Evolutionary conservation across 2,888 invertebrate genomes (phyloP).

Genomic region (Campaea margaritaria): DNA sequence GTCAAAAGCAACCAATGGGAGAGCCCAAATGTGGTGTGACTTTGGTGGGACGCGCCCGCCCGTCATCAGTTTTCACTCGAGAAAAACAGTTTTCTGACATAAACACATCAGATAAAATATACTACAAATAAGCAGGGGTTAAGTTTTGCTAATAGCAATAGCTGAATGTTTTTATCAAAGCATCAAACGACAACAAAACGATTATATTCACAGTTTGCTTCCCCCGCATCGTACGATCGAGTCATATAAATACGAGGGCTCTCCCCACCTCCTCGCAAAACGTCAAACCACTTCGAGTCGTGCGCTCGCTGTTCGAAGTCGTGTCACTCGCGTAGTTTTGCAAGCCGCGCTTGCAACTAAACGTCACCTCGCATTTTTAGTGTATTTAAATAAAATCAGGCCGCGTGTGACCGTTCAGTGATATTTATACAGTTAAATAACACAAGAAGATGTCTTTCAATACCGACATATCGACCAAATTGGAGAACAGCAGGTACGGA

Average conservation of each 20-base stretch:
- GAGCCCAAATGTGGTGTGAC: slow-evolving; percentile 78
- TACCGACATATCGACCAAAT: slow-evolving; percentile 78
- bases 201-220: slow-evolving; percentile 70
- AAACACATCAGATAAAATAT: slow-evolving; percentile 47
- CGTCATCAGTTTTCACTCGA: slow-evolving; percentile 43
- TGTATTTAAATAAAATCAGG: slow-evolving; percentile 68
- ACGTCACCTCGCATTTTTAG: slow-evolving; percentile 65
- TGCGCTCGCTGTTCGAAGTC: slow-evolving; percentile 58
- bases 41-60: slow-evolving; percentile 71
- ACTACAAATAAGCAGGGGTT: slow-evolving; percentile 39
- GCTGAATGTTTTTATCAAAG: slow-evolving; percentile 49
- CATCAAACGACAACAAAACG: slow-evolving; percentile 56
- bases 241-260: slow-evolving; percentile 76
- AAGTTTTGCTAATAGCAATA: slow-evolving; percentile 40
- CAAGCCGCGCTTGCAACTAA: slow-evolving; percentile 61
- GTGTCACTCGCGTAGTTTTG: slow-evolving; percentile 69
- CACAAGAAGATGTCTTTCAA: slow-evolving; percentile 83
- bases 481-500: slow-evolving; percentile 84
- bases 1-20: slow-evolving; percentile 66
- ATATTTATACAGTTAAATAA: slow-evolving; percentile 80
- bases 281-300: slow-evolving; percentile 72
- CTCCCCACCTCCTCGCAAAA: slow-evolving; percentile 78
- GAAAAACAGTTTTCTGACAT: slow-evolving; percentile 54
- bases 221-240: slow-evolving; percentile 81
- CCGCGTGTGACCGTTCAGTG: slow-evolving; percentile 80